Evolutionary conservation across 1,140 invertebrate species (phyloP), one percentile per base, ranked within the genome.

Genomic region (Aphelenchoides fujianensis): DNA sequence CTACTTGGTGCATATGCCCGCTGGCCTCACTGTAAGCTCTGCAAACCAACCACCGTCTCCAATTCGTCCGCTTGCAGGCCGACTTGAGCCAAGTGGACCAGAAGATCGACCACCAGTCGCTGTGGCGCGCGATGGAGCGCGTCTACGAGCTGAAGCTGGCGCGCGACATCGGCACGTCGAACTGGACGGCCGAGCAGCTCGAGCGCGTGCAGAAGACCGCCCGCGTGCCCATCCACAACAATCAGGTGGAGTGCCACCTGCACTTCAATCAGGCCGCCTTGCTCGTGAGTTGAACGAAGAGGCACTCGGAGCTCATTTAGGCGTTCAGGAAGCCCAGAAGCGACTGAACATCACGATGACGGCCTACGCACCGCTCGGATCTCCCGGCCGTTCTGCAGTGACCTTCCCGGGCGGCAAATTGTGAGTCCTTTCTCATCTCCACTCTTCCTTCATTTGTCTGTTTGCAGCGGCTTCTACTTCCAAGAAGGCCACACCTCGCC

Each of bases 1-100:
- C 68, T 94, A 92, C 83, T 85, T 94, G 9, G 88, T 94, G 64
- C 92, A 94, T 74, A 89, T 89, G 32, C 92, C 92, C 0, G 69
- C 74, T 64, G 74, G 76, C 0, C 76, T 82, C 3, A 76, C 74
- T 36, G 82, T 80, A 85, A 87, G 71, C n/a, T n/a, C n/a, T n/a
- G n/a, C n/a, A 30, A 12, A 5, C 59, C 23, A 64, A 64, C 3
- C 7, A 41, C 23, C 3, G 59, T 64, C 30, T 36, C 7, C 7
- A 64, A n/a, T 54, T 52, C 32, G 7, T 64, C 59, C 59, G 9
- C 34, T 37, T 75, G 75, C 76, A 76, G 74, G 41, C 69, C 9
- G 74, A 79, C 63, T 70, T 77, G 63, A 66, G 64, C 52, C 52
- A 53, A 30, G 70, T 62, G 9, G 71, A 82, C 35, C 12, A 59